A percentile compares a stretch with the other conserved stretches of the same genome.
Conservation (phyloP, 2,113 vertebrate species). For the human region DNA sequence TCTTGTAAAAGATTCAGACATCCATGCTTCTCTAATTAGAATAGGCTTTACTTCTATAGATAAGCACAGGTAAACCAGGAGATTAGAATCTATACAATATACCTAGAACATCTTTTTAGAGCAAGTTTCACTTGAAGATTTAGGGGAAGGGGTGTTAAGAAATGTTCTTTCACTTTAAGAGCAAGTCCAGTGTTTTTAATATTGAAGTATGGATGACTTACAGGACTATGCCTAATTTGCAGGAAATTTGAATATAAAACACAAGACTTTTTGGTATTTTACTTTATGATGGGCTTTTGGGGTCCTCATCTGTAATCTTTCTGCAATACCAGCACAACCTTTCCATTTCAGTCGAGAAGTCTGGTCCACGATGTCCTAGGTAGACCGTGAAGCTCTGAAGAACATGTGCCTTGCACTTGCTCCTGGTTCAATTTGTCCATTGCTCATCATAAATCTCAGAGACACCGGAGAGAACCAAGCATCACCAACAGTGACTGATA, state of each 20-base stretch:
- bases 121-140: not conserved
- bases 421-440: not conserved
- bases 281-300: no score
- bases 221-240: not conserved
- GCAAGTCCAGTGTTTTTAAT: not conserved
- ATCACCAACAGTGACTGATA: not conserved
- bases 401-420: no score
- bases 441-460: not conserved
- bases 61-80: not conserved
- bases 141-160: not conserved
- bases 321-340: not conserved
- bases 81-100: not conserved
- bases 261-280: not conserved
- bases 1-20: not conserved
- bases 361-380: fast-evolving
- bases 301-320: not conserved
- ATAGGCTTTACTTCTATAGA: not conserved
- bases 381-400: not conserved
- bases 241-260: not conserved
- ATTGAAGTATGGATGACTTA: not conserved
- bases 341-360: not conserved
- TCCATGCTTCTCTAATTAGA: not conserved
- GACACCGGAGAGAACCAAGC: not conserved
- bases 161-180: not conserved
- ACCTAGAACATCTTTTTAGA: not conserved